Conservation (phyloP, 2,888 invertebrate genomes). For the Cheilosia scutellata region DNA sequence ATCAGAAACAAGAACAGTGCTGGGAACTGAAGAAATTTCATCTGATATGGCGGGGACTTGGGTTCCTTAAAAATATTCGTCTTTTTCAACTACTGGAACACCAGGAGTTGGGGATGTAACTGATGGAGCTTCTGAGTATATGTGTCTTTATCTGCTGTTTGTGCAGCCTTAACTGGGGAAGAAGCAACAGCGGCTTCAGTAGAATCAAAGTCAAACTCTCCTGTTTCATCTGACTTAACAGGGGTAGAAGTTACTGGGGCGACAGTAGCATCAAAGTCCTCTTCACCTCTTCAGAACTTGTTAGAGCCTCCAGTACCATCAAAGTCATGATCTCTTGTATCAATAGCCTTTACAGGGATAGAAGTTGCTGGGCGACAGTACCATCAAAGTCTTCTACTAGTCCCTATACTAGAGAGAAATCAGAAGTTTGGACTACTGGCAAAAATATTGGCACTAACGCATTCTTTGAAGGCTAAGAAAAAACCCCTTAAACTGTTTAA, state of each 20-base stretch:
- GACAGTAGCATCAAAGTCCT: no score
- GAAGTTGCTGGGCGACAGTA: not conserved
- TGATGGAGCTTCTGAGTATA: not conserved
- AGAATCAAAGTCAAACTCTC: not conserved
- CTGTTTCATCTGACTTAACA: not conserved
- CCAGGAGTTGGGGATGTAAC: not conserved
- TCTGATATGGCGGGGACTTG: conserved; percentile 3
- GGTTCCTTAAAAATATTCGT: not conserved
- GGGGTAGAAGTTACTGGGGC: not conserved
- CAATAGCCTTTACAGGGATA: no score
- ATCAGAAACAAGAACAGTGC: not conserved
- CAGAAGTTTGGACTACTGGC: no score
- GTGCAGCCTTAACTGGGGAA: not conserved
- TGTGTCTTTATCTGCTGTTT: not conserved
- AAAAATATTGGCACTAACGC: no score
- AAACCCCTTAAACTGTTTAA: no score
- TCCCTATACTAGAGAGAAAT: no score
- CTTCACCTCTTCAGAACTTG: no score
- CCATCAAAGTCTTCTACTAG: not conserved
- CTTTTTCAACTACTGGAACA: conserved; percentile 1
- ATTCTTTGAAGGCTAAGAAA: no score
- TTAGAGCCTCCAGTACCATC: no score
- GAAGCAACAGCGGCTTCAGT: not conserved
- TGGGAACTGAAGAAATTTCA: not conserved
- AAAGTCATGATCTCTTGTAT: no score